Evolutionary conservation across 2,888 invertebrate species (phyloP), one percentile per base, ranked within the genome.

Genomic region (Acronicta aceris): DNA sequence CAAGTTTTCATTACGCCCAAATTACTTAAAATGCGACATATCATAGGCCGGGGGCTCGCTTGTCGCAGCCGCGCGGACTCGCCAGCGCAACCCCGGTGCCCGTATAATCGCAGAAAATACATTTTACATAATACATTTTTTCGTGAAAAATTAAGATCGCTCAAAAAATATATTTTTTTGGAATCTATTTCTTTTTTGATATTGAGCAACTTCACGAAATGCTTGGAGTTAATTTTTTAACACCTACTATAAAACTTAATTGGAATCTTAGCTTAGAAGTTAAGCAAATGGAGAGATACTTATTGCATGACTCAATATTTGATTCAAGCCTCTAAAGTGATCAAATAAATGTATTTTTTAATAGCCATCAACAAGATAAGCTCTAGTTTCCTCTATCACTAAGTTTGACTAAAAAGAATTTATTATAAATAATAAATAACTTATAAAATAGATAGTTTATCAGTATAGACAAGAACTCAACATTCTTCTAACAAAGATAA

Each of bases 311-410:
- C 38, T 38, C 38, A 38, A 38, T 2, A 38, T 38, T 38, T 38
- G 38, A 38, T 33, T 33, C 33, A 33, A 33, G 33, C 33, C 9
- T 30, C 30, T 30, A 30, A 33, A 3, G 10, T 12, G 38, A 38
- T 38, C 13, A 38, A 36, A 36, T n/a, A 38, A 38, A n/a, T 6
- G 8, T n/a, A 38, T 13, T n/a, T n/a, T 36, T 13, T 13, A 30
- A 13, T 17, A 33, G 42, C 47, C 47, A 65, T 65, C 33, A 49
- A 65, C 49, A 64, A 50, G 38, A 56, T 62, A 56, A 63, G 59
- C 72, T 71, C 52, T 27, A 40, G n/a, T 48, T 45, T 42, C 41
- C 6, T 45, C 36, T 66, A 65, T 66, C 49, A 58, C 58, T 42
- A 49, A 3, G 49, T 61, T 62, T 36, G 48, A 62, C n/a, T 43